Conservation (phyloP, 92 coral and sea anemone genomes). For the Porites cylindrica region DNA sequence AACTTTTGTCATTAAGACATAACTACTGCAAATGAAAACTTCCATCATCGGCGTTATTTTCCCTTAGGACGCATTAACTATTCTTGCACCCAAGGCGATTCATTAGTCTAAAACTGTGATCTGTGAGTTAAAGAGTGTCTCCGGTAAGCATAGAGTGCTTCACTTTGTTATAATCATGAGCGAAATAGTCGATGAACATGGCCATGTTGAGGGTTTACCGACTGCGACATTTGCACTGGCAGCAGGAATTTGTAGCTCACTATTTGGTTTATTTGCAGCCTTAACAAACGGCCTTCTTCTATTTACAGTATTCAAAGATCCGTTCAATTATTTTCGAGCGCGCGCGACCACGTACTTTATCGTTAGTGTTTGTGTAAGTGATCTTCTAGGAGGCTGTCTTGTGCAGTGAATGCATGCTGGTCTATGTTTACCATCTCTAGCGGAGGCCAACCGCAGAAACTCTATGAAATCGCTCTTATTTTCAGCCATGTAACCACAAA, state of each 20-base stretch:
- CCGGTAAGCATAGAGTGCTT: neutral
- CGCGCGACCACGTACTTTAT: constrained; percentile 67
- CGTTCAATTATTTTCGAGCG: constrained; percentile 61
- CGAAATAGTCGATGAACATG: neutral
- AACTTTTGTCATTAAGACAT: constrained; percentile 8
- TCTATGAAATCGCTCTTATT: too few relatives aligned
- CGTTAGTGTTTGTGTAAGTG: constrained; percentile 64
- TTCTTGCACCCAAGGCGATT: constrained; percentile 9
- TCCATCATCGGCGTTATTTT: neutral
- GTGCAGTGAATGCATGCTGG: constrained; percentile 59
- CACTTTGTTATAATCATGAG: neutral
- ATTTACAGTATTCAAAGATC: constrained; percentile 69
- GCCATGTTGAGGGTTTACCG: neutral
- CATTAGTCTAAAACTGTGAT: neutral
- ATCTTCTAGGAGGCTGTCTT: constrained; percentile 65
- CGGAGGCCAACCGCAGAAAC: too few relatives aligned
- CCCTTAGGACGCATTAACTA: neutral
- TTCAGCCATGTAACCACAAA: too few relatives aligned
- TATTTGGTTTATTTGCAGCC: constrained; percentile 62
- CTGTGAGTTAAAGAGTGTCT: neutral
- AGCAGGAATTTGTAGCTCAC: constrained; percentile 65
- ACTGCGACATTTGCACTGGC: constrained; percentile 27
- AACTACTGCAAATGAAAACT: neutral
- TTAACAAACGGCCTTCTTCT: constrained; percentile 76
- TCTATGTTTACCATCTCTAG: constrained; percentile 43